Evolutionary conservation across 2,797 vertebrate species (phyloP), one percentile per base, ranked within the genome.

Genomic region (Australoheros facetus): DNA sequence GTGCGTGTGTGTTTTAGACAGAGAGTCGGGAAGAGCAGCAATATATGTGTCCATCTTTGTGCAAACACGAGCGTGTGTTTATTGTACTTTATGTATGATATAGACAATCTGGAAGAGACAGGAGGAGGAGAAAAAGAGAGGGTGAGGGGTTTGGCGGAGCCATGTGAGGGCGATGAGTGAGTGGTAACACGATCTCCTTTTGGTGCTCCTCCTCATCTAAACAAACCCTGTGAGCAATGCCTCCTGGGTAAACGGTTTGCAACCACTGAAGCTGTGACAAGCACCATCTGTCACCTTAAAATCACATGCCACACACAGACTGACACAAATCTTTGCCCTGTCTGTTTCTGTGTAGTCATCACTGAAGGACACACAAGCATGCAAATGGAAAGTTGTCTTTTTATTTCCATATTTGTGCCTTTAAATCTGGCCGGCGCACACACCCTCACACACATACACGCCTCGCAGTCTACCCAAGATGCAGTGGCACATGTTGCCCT

Each of bases 171-270:
- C 16, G 88, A 87, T 82, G 93, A 94, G 82, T 87, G 89, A 93
- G 85, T 1, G n/a, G 94, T 95, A 95, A 96, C 10, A 21, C 16
- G 64, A 95, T 93, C 93, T 93, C 94, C 94, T 94, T 95, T 95
- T 95, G 94, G 91, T 91, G 91, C 85, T 94, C 78, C 89, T 91
- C 89, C 89, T 93, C 93, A 89, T 95, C 95, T 93, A 95, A 96
- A 95, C 94, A 95, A 94, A 94, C 91, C 88, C 84, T 53, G 85
- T 59, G 88, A 91, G 92, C 92, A 89, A 81, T 92, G 94, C 93
- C 94, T 94, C 93, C 94, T 95, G 95, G 95, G 93, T 95, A 95
- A 95, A 95, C 91, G 91, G 83, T 92, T 91, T 92, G 91, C 62
- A 79, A 93, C 85, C 80, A 56, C 88, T 78, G 85, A 88, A 80